phyloP scores from a whole-genome alignment of 2,797 vertebrate genomes.

The Danio aesculapii region DNA sequence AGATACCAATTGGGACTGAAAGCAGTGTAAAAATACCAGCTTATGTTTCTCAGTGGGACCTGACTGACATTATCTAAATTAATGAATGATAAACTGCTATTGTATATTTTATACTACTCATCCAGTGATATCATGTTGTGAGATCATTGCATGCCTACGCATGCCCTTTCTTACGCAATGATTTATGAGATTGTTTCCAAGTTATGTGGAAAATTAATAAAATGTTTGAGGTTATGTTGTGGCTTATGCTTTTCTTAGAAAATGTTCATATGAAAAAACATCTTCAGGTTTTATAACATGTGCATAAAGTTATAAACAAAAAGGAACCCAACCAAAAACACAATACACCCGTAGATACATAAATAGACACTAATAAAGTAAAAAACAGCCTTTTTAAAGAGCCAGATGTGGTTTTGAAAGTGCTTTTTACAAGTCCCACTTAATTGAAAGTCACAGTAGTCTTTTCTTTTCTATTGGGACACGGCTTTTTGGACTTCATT shows the following conservation, averaged over 20 bases:
- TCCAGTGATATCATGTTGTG: slow-evolving; percentile 85
- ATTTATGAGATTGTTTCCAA: slow-evolving; percentile 86
- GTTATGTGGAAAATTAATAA: slow-evolving; percentile 83
- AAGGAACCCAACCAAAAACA: not conserved
- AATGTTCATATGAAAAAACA: not conserved
- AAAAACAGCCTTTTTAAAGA: too few species aligned
- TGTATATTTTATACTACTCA: slow-evolving; percentile 87
- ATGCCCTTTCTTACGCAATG: slow-evolving; percentile 88
- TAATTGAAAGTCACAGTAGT: too few species aligned
- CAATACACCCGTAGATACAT: too few species aligned
- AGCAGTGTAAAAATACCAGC: slow-evolving; percentile 82
- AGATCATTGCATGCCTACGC: slow-evolving; percentile 86
- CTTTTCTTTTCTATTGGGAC: too few species aligned
- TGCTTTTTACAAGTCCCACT: too few species aligned
- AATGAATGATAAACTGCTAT: slow-evolving; percentile 80
- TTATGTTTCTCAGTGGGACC: slow-evolving; percentile 80
- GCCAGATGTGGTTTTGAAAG: too few species aligned
- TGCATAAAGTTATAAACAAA: not conserved
- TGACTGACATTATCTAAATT: slow-evolving; percentile 76
- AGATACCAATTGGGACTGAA: slow-evolving; percentile 76
- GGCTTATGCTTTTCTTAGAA: slow-evolving; percentile 1
- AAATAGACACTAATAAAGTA: too few species aligned
- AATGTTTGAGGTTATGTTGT: slow-evolving; percentile 80
- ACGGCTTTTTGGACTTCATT: too few species aligned
- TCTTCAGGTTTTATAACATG: not conserved